Evolutionary conservation across 2,113 vertebrate genomes (phyloP).

Genomic region (Sylvilagus bachmani): DNA sequence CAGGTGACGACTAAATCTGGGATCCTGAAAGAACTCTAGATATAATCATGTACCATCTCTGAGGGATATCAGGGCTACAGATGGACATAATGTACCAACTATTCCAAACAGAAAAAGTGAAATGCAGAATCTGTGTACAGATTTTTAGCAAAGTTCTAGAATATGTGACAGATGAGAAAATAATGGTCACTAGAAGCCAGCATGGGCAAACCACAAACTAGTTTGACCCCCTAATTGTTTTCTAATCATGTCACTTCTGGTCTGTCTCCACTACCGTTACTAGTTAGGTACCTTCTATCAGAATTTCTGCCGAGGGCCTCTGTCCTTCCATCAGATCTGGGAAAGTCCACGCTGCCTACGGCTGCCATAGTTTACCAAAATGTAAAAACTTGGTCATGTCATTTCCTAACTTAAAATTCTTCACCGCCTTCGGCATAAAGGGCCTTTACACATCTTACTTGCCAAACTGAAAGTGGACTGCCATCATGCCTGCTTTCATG

Average conservation of each 20-base stretch:
- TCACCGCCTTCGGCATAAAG: neutral
- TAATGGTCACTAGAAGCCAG: neutral
- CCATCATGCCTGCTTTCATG: neutral
- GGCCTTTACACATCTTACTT: neutral
- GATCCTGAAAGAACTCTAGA: neutral
- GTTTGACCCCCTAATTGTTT: constrained; percentile 12
- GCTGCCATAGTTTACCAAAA: neutral
- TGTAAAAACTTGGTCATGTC: neutral
- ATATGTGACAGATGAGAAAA: neutral
- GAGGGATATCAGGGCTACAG: neutral
- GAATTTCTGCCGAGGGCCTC: neutral
- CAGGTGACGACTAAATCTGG: neutral
- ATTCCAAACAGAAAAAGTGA: neutral
- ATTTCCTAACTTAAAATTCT: neutral
- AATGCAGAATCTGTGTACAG: neutral
- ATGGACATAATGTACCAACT: neutral
- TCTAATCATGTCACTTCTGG: neutral
- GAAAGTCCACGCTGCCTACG: neutral
- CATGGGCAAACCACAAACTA: neutral
- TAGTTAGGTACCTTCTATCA: neutral
- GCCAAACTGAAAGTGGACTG: neutral
- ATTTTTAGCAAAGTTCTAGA: neutral
- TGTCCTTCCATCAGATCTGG: neutral
- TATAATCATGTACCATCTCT: neutral
- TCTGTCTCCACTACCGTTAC: neutral